These are phyloP conservation scores for Adelges cooleyi DNA, from an alignment of 1,140 invertebrate genomes.

Conservation along the genomic window DNA sequence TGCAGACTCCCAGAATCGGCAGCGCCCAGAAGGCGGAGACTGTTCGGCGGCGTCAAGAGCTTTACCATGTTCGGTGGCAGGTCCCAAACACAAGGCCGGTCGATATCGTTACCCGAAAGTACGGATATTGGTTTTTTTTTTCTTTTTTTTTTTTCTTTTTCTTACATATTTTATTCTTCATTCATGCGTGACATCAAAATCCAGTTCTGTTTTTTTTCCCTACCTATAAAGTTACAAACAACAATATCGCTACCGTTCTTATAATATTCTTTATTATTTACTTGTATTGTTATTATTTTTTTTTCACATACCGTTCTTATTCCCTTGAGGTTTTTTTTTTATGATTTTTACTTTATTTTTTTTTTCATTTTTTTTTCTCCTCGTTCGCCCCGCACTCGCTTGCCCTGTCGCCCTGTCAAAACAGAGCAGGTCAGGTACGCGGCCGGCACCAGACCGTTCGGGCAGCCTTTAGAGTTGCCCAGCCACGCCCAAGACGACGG, in stretches of 20 bases:
- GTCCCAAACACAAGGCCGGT: slow-evolving; percentile 49
- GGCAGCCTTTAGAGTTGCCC: slow-evolving; percentile 54
- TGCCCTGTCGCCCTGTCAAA: background rate
- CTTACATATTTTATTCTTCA: background rate
- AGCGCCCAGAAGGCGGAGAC: slow-evolving; percentile 37
- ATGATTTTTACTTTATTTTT: background rate
- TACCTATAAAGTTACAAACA: no score
- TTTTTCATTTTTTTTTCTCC: background rate
- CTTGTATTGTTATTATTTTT: background rate
- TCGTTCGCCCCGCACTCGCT: background rate
- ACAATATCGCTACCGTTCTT: no score
- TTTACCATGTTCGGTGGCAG: slow-evolving; percentile 57
- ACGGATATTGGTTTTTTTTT: slow-evolving; percentile 45
- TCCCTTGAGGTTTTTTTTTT: background rate
- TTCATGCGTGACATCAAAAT: no score
- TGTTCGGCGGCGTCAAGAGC: slow-evolving; percentile 62
- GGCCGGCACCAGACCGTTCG: slow-evolving; percentile 57
- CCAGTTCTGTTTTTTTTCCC: no score
- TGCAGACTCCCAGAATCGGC: slow-evolving; percentile 26
- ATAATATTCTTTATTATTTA: no score
- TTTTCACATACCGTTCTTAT: background rate
- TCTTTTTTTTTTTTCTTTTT: slow-evolving; percentile 37
- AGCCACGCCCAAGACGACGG: slow-evolving; percentile 43
- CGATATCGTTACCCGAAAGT: slow-evolving; percentile 70
- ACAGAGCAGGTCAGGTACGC: slow-evolving; percentile 37